Evolutionary conservation across 2,113 vertebrate species (phyloP), one percentile per base, ranked within the genome.

Genomic region (Corythornis cristatus): DNA sequence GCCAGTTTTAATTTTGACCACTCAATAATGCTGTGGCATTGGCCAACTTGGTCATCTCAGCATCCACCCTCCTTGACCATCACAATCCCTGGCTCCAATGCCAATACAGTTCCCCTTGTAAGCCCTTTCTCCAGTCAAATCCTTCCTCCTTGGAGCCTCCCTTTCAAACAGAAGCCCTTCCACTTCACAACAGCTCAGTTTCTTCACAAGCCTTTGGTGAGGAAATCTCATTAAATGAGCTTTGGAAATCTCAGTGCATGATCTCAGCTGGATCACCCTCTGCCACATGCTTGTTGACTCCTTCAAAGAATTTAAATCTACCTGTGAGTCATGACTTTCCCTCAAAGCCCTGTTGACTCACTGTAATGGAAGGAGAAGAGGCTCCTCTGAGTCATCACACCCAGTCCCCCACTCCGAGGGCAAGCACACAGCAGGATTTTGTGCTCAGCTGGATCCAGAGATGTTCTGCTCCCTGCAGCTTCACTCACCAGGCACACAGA

Each of bases 371-470:
- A 79, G 16, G 57, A 85, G 78, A 80, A 91, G 25, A 0, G 0
- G 62, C 54, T 83, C 62, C 67, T 86, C 86, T 94, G 94, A 95
- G 25, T 77, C 93, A 88, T 54, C 90, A 19, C 62, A 50, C 45
- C 35, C 73, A 4, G 65, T 86, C 62, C 48, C 29, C 31, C 35
- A 50, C 31, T 62, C 50, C 8, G 3, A 83, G 82, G 28, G 26
- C 23, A 88, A 87, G 50, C 37, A 15, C 54, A 43, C 25, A 8
- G 31, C 31, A 37, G 56, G 42, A 7, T 79, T 91, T 65, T 26
- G 33, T 61, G 37, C 80, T 70, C 74, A 50, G 35, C 16, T 85
- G 78, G 54, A 57, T 82, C 50, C n/a, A 53, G 62, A 65, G 66
- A 8, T 8, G 71, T 15, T 89, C 66, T 82, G 40, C 66, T 87